phyloP scores from a whole-genome alignment of 1,140 invertebrate species.

The Lepidurus couesii region DNA sequence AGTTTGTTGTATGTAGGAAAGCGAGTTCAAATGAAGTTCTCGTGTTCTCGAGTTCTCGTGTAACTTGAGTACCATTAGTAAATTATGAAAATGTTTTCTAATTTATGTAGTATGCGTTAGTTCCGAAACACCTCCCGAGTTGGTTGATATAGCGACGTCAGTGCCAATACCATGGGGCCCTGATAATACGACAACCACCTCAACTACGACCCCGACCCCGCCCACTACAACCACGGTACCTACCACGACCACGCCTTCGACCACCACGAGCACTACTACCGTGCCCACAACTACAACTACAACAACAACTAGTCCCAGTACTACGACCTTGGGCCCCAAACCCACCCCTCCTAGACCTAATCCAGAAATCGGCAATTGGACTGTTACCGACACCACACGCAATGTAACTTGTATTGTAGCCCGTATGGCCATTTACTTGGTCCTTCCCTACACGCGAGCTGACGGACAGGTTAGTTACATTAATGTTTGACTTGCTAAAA shows the following conservation, averaged over 20 bases:
- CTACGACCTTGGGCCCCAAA: slow-evolving; percentile 1
- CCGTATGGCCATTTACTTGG: slow-evolving; percentile 22
- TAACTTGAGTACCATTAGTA: neutral
- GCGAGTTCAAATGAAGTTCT: neutral
- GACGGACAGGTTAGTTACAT: slow-evolving; percentile 28
- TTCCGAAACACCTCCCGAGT: neutral
- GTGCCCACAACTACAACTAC: slow-evolving; percentile 15
- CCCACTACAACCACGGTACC: neutral
- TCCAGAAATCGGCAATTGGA: slow-evolving; percentile 28
- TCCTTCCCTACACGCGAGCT: slow-evolving; percentile 24
- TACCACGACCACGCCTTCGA: slow-evolving; percentile 25
- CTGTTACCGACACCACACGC: neutral
- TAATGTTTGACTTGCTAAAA: neutral
- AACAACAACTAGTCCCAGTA: slow-evolving; percentile 15
- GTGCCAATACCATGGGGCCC: neutral
- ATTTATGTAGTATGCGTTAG: neutral
- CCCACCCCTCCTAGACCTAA: slow-evolving; percentile 29
- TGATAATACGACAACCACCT: neutral
- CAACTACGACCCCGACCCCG: slow-evolving; percentile 17
- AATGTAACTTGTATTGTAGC: slow-evolving; percentile 32
- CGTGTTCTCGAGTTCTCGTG: neutral
- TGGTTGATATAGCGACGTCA: neutral
- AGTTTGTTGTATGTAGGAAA: neutral
- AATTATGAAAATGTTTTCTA: neutral
- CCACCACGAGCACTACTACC: neutral